Conservation (phyloP, 2,113 vertebrate genomes). For the Balaeniceps rex region DNA sequence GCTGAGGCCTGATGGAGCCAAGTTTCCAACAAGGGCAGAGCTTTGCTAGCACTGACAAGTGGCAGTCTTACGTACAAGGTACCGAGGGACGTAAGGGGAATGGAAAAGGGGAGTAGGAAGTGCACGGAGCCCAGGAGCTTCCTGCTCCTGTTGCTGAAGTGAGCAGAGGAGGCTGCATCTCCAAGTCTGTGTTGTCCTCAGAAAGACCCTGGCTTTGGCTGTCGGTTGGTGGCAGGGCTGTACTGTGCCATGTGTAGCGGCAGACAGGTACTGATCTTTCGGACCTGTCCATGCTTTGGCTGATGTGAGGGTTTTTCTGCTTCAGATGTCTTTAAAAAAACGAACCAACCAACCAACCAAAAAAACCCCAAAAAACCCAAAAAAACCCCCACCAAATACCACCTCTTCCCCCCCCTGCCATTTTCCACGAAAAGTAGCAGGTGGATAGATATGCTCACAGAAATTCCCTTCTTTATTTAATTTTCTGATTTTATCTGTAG, state of each 20-base stretch:
- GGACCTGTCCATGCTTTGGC: background rate
- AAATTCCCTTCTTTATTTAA: background rate
- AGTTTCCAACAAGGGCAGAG: background rate
- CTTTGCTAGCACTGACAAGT: background rate
- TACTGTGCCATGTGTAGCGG: background rate
- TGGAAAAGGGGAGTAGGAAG: background rate
- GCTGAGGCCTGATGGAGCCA: background rate
- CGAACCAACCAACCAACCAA: too few relatives aligned
- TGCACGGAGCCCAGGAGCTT: fast-evolving
- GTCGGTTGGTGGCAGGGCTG: fast-evolving
- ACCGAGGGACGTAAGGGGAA: fast-evolving
- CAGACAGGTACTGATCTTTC: background rate
- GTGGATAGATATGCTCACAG: background rate
- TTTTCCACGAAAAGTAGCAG: background rate
- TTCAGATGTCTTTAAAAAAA: background rate
- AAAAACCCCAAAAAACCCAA: too few relatives aligned
- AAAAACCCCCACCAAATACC: background rate
- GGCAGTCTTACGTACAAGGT: background rate
- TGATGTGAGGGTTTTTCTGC: background rate
- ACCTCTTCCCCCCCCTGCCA: fast-evolving
- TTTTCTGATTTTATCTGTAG: background rate
- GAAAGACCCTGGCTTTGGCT: background rate
- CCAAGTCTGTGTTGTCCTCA: background rate
- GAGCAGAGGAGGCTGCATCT: background rate
- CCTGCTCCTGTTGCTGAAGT: background rate